These are phyloP conservation scores for Tangara arthus DNA, from an alignment of 2,797 vertebrate genomes.

Conservation along the genomic window DNA sequence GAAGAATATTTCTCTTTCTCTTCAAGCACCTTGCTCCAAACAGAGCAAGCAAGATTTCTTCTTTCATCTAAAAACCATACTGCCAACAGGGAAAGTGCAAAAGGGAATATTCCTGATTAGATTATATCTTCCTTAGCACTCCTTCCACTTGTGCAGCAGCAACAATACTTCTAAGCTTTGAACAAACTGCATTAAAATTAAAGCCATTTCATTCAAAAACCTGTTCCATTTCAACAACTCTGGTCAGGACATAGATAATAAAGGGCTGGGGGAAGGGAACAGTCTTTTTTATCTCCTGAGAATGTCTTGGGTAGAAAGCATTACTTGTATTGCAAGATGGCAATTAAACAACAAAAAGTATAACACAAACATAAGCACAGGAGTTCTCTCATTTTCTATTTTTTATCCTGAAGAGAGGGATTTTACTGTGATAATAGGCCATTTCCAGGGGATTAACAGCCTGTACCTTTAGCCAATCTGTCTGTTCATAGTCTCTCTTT, in stretches of 20 bases:
- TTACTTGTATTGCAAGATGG: not conserved
- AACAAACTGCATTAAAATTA: conserved; percentile 43
- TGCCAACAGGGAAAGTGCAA: not conserved
- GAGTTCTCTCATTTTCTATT: not conserved
- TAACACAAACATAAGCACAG: not conserved
- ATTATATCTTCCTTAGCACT: not conserved
- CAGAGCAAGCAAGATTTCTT: not conserved
- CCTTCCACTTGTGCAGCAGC: not conserved
- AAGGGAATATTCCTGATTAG: conserved; percentile 4
- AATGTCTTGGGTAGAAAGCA: not conserved
- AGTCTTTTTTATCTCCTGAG: not conserved
- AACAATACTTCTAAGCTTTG: not conserved
- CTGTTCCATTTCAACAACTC: not conserved
- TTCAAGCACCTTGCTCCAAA: not conserved
- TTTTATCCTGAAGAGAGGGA: not conserved
- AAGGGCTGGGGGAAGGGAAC: not conserved
- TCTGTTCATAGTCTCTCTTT: not conserved
- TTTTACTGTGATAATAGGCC: not conserved
- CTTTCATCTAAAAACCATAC: not conserved
- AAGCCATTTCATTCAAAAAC: conserved; percentile 37
- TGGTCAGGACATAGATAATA: not conserved
- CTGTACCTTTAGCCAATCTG: not conserved
- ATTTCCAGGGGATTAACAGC: not conserved
- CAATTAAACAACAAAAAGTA: not conserved
- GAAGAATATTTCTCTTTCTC: not conserved